Base-by-base conservation (phyloP, 1,140 invertebrate species). In the Lerema accius region DNA sequence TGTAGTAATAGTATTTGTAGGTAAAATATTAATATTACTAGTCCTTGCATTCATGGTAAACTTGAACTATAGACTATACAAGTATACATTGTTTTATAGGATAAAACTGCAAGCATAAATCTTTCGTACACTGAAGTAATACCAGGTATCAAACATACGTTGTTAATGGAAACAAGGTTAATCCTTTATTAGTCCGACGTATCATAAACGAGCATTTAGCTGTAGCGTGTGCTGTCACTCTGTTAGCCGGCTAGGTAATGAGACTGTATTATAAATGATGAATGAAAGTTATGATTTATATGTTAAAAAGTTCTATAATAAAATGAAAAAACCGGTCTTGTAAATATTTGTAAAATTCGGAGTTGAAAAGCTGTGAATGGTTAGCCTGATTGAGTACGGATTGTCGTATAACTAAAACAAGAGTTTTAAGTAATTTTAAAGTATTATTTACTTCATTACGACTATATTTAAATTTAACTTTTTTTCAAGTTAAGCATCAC, bases 141-240 rank as follows among this genome's bases (percentile, higher is more conserved):
- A 35, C 23, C 42, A 61, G 14, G 48, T 61, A 70, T 73, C 66
- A 71, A 67, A 70, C 55, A 76, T 74, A 73, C 72, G 58, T 72
- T 65, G 66, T 66, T 78, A 73, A 69, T 73, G 67, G 56, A 60
- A 56, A 58, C 66, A 65, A 67, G 65, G 6, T 11, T 48, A 48
- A 59, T 17, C 11, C 43, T 39, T 59, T 59, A 59, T 58, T 58
- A 46, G 28, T 46, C 9, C 56, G 45, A 48, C 32, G 17, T 59
- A 49, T 59, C 32, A 35, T 48, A 59, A 59, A 59, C 56, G 32
- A 26, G 32, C 45, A 11, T 39, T 48, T 48, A 59, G 11, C 45
- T 39, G 9, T 59, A 26, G 43, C 56, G 43, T 59, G 56, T 37
- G n/a, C 16, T 23, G 43, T 39, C 56, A 39, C 15, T 48, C 15